Percentiles rank a stretch among this genome's conserved stretches.
Evolutionary conservation across 2,888 invertebrate species (phyloP).

Genomic region (Litoditis marina): DNA sequence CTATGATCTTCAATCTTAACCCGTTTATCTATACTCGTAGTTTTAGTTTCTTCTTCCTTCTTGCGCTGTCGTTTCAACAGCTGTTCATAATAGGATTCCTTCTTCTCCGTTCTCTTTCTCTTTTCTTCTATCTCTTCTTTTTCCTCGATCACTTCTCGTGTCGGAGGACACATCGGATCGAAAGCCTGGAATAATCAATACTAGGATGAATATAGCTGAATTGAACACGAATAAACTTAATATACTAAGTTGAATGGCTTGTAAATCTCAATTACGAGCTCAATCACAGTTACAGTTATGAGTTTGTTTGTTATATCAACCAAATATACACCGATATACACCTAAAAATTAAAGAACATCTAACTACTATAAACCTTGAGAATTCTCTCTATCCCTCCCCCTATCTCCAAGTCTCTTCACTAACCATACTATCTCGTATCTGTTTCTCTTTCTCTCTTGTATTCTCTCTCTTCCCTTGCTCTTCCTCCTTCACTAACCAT

Average conservation of each 20-base stretch:
- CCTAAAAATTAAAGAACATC: too few species aligned
- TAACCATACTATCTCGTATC: neutral
- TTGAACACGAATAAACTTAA: too few species aligned
- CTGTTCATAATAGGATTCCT: constrained; percentile 38
- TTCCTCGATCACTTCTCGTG: constrained; percentile 30
- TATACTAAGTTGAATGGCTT: too few species aligned
- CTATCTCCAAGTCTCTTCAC: neutral
- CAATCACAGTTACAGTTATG: too few species aligned
- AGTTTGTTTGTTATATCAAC: neutral
- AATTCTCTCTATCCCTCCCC: neutral
- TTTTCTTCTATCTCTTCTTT: constrained; percentile 25
- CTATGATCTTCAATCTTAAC: constrained; percentile 21
- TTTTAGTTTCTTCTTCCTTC: constrained; percentile 16
- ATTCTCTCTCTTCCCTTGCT: constrained; percentile 3
- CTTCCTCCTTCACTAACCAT: too few species aligned
- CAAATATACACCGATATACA: neutral
- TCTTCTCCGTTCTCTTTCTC: constrained; percentile 23
- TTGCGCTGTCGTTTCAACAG: constrained; percentile 26
- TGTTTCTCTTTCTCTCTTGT: constrained; percentile 9
- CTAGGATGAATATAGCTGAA: too few species aligned
- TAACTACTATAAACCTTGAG: too few species aligned
- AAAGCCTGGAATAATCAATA: constrained; percentile 5
- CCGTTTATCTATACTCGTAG: constrained; percentile 10
- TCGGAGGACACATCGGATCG: constrained; percentile 39
- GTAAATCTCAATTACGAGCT: too few species aligned